Evolutionary conservation across 2,113 vertebrate species (phyloP), one percentile per base, ranked within the genome.

Genomic region (Mirounga angustirostris): DNA sequence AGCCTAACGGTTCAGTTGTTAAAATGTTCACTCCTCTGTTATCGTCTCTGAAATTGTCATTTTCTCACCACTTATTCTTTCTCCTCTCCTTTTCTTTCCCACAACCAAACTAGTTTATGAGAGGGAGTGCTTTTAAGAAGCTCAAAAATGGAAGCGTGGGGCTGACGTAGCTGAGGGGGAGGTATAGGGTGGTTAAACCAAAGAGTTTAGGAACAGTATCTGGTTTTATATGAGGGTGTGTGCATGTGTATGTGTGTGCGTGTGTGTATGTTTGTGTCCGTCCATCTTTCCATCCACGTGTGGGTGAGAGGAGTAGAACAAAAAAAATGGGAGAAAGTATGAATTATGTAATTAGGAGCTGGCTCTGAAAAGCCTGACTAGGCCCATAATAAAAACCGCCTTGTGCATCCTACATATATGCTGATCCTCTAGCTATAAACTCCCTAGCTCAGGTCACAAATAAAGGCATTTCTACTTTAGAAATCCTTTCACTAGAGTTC

Each of bases 281-380:
- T 73, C 63, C 28, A 3, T 46, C 46, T 46, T 7, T 46, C 46
- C 46, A 8, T 21, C 18, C 7, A 24, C 0, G 11, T 43, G 28
- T 63, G 33, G n/a, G 30, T 80, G 46, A 74, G 59, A 74, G 52
- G 28, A 81, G n/a, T 19, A 58, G 46, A 91, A n/a, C 63, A 28
- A 86, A 54, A 69, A 71, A 78, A 59, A 46, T n/a, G 78, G 16
- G 63, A 88, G 83, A 43, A 71, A 94, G 26, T 30, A 90, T 89
- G 67, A 89, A 65, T 93, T 85, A 67, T 22, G 7, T 69, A 80
- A 83, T 85, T 63, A 65, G 93, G 33, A 95, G 24, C 52, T 95
- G 52, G 15, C 33, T 95, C 89, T 95, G 50, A 56, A 91, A 81
- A 88, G 24, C 65, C 11, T 33, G 26, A 16, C 73, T 11, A 14